phyloP scores from a whole-genome alignment of 1,140 invertebrate species.

The Sarcophaga bullata region DNA sequence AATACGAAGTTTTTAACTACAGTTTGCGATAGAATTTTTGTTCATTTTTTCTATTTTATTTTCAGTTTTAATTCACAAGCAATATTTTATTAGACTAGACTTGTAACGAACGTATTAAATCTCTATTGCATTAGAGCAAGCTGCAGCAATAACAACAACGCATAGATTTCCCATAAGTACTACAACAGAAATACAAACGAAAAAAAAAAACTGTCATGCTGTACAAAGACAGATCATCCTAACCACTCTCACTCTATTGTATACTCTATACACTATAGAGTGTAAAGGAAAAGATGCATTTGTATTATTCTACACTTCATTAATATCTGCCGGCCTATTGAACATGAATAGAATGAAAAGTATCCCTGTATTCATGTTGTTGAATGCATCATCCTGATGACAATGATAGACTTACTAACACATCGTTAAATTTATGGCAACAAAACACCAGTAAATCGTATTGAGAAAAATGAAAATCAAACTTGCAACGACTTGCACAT shows the following conservation, averaged over 20 bases:
- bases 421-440: neutral
- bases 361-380: neutral
- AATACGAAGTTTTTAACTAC: neutral
- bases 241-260: neutral
- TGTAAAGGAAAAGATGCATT: neutral
- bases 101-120: neutral
- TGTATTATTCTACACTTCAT: conserved; percentile 42
- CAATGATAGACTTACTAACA: conserved; percentile 4
- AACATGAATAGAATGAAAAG: conserved; percentile 42
- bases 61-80: neutral
- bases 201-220: conserved; percentile 10
- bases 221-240: conserved; percentile 1
- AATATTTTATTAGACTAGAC: conserved; percentile 24
- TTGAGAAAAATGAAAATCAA: neutral
- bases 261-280: neutral
- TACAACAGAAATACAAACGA: neutral
- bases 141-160: too few species aligned
- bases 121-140: neutral
- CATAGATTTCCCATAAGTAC: conserved; percentile 5
- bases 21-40: neutral
- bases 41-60: neutral
- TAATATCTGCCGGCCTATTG: conserved; percentile 47
- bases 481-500: neutral
- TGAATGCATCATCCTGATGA: neutral
- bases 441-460: neutral